Conservation (phyloP, 2,113 vertebrate genomes). For the Sterrhoptilus dennistouni region DNA sequence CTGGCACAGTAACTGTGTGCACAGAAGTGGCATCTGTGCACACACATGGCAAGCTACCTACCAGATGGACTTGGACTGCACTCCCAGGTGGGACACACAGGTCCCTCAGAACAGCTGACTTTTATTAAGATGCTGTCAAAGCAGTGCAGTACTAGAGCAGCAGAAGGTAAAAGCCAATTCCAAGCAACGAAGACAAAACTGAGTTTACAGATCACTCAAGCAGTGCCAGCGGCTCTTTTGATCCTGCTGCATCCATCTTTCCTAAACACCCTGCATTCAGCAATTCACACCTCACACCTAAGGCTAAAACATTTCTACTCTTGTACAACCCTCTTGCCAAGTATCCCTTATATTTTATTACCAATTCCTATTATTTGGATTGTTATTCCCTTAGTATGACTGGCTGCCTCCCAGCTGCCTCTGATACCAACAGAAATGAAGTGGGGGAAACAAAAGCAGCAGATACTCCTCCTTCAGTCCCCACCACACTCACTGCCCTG, state of each 20-base stretch:
- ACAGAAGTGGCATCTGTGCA: background rate
- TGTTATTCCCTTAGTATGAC: background rate
- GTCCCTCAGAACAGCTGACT: background rate
- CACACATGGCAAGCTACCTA: background rate
- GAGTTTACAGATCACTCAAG: background rate
- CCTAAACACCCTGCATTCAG: background rate
- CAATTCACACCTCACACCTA: background rate
- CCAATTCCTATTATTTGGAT: background rate
- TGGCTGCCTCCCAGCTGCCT: background rate
- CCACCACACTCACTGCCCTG: background rate
- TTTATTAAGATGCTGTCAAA: background rate
- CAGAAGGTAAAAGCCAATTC: background rate
- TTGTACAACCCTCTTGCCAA: background rate
- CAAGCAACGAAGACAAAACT: accelerated
- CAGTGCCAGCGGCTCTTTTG: background rate
- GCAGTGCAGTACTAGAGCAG: background rate
- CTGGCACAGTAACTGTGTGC: background rate
- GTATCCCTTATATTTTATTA: background rate
- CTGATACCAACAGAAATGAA: background rate
- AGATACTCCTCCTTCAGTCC: background rate
- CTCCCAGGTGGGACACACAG: background rate
- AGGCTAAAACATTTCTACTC: background rate
- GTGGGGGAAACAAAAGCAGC: background rate
- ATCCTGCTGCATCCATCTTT: background rate
- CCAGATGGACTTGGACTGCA: background rate